Evolutionary conservation across 2,113 vertebrate genomes (phyloP).

Genomic region (Kryptolebias marmoratus): DNA sequence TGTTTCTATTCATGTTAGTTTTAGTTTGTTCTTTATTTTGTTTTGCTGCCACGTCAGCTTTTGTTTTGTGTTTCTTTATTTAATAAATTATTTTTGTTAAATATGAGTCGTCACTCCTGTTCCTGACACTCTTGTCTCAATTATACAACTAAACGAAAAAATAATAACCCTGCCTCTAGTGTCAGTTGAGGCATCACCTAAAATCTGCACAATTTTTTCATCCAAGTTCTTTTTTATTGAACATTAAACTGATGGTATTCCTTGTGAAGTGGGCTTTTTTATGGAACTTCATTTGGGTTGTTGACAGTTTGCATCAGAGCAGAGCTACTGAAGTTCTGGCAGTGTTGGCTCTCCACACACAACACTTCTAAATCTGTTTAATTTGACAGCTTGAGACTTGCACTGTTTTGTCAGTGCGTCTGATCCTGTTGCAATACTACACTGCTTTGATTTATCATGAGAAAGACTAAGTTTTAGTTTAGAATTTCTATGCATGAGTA

Average conservation of each 20-base stretch:
- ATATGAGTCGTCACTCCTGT: background rate
- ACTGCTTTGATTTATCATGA: conserved; percentile 17
- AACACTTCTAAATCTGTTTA: conserved; percentile 11
- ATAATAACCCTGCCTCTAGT: background rate
- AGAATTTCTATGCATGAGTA: background rate
- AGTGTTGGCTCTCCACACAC: background rate
- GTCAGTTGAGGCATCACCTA: conserved; percentile 6
- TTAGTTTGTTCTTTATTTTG: too few species aligned
- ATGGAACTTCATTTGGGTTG: conserved; percentile 1
- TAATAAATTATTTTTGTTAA: too few species aligned
- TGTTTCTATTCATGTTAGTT: too few species aligned
- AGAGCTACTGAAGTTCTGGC: conserved; percentile 13
- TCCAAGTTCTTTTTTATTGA: conserved; percentile 1
- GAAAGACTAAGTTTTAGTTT: background rate
- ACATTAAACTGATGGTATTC: conserved; percentile 12
- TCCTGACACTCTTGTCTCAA: background rate
- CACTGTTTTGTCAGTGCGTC: background rate
- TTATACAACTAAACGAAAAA: background rate
- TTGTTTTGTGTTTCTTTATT: too few species aligned
- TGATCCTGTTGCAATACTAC: background rate
- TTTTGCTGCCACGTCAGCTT: too few species aligned
- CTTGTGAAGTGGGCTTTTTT: background rate
- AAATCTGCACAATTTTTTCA: background rate
- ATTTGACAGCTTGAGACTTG: background rate
- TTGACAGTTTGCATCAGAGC: conserved; percentile 1